Base-by-base conservation (phyloP, 2,888 invertebrate genomes). In the Diarsia dahlii region DNA sequence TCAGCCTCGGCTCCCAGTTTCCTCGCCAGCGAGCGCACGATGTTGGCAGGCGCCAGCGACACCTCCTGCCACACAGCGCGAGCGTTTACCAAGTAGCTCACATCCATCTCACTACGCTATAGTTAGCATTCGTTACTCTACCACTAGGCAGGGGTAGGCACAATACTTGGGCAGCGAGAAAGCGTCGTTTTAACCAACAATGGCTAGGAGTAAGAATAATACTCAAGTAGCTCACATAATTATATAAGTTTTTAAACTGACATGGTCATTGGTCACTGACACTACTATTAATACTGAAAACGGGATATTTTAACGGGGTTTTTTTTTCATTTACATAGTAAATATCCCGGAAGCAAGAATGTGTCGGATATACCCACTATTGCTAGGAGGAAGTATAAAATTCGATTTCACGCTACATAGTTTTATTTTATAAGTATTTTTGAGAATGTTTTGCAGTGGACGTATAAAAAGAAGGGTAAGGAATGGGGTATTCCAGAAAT, bases 1-100 rank as follows among this genome's bases (percentile, higher is more conserved):
- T 97, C 97, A 0, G 97, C 95, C 85, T 98, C 98, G 0, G 97
- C 97, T 54, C 98, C 98, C 69, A 98, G 96, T 94, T 98, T 98
- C 87, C 98, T 97, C 18, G 98, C 98, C 86, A 99, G 97, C 74
- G 98, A 97, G 80, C 97, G 95, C 90, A 97, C 96, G 87, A 96
- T 91, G 50, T 95, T 95, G 54, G 95, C 96, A 78, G 97, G 97
- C 89, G 95, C 97, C 89, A 96, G 91, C 62, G 95, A 95, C 92
- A 95, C 91, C 92, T 96, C 96, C 96, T 96, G 95, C 93, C 93
- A 95, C 84, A 91, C 67, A 83, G 88, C 88, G 74, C 90, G 89
- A 46, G 88, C 88, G 54, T 67, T 87, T 66, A 79, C 8, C 46
- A 82, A 71, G 73, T 84, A 78, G 12, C 70, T 85, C 58, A 80